These are phyloP conservation scores for Idaea biselata DNA, from an alignment of 2,888 invertebrate species.

Conservation along the genomic window DNA sequence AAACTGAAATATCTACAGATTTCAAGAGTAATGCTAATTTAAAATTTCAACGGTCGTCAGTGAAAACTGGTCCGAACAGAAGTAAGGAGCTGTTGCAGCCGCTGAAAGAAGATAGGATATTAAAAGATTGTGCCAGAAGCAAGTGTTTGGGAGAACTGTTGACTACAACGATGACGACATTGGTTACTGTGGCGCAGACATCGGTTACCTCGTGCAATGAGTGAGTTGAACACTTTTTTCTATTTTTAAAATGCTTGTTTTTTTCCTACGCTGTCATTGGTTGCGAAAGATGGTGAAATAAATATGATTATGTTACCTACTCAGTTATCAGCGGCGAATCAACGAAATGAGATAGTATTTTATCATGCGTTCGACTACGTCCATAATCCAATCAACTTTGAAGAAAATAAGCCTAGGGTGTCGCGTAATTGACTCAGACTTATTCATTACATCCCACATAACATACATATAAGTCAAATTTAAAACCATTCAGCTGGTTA, in stretches of 20 bases:
- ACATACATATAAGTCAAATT: background rate
- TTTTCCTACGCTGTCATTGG: background rate
- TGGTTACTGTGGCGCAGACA: conserved; percentile 73
- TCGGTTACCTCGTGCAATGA: conserved; percentile 74
- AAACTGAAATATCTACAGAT: conserved; percentile 69
- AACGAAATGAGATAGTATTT: too few species aligned
- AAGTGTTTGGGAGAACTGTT: conserved; percentile 68
- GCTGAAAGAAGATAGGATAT: conserved; percentile 59
- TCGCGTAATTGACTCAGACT: too few species aligned
- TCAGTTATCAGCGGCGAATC: too few species aligned
- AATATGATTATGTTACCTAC: too few species aligned
- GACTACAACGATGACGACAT: conserved; percentile 68
- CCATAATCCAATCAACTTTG: too few species aligned
- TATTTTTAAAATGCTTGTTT: background rate
- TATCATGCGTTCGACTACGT: too few species aligned
- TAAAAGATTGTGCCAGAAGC: conserved; percentile 57
- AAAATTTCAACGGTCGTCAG: conserved; percentile 67
- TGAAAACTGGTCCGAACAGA: conserved; percentile 65
- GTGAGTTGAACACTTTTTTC: conserved; percentile 54
- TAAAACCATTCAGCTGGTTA: background rate
- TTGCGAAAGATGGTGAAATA: too few species aligned
- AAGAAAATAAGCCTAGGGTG: too few species aligned
- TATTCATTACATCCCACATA: too few species aligned
- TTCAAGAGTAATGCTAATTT: conserved; percentile 65
- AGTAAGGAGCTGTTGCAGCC: conserved; percentile 64